Evolutionary conservation across 1,140 invertebrate species (phyloP).

Genomic region (Liolophura sinensis): DNA sequence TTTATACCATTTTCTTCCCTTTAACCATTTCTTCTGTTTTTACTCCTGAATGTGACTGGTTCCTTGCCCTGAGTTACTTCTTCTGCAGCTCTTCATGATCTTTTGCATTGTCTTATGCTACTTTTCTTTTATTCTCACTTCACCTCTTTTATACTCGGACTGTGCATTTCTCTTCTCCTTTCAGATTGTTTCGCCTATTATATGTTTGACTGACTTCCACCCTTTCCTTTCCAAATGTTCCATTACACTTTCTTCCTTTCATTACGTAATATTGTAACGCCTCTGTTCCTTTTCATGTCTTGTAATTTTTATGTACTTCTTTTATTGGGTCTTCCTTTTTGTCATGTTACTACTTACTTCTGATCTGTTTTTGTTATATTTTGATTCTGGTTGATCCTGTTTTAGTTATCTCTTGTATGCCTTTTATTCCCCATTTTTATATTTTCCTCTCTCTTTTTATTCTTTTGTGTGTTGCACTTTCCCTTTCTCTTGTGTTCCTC

Average conservation of each 20-base stretch:
- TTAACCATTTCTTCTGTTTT: no score
- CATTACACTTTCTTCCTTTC: not conserved
- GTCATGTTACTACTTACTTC: constrained; percentile 3
- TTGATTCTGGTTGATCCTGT: no score
- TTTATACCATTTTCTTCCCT: no score
- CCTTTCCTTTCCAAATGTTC: not conserved
- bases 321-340: constrained; percentile 3
- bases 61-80: no score
- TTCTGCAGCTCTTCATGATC: no score
- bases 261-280: not conserved
- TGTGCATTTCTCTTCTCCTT: constrained; percentile 3
- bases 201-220: not conserved
- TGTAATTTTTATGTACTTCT: constrained; percentile 5
- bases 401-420: no score
- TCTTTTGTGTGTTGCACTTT: no score
- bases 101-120: no score
- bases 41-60: no score
- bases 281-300: not conserved
- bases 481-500: no score
- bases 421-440: no score
- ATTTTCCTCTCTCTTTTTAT: no score
- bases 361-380: not conserved
- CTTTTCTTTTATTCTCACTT: not conserved
- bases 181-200: not conserved
- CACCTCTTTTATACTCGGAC: not conserved